These are phyloP conservation scores for Haliclona indistincta DNA, from an alignment of 37 sponge, comb jelly and placozoan genomes.

Conservation along the genomic window DNA sequence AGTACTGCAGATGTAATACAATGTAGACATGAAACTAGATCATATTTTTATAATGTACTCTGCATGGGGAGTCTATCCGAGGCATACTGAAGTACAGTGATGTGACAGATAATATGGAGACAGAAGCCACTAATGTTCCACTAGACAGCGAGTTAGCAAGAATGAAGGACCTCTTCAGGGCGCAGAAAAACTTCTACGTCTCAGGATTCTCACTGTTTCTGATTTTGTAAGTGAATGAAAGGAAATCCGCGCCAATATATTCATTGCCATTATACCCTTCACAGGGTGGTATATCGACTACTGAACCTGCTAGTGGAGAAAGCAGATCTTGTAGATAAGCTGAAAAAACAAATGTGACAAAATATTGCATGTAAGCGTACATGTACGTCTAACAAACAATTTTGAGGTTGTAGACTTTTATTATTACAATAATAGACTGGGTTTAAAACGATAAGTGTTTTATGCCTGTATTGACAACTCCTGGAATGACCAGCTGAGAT, in stretches of 20 bases:
- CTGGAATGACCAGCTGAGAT: no score
- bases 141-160: conserved; percentile 29
- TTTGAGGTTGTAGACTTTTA: no score
- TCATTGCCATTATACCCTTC: background rate
- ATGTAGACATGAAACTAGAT: no score
- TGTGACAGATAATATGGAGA: background rate
- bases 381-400: no score
- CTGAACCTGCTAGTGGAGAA: background rate
- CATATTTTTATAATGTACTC: no score
- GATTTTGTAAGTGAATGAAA: conserved; percentile 46
- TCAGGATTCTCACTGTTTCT: conserved; percentile 64
- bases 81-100: no score
- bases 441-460: background rate
- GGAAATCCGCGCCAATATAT: background rate
- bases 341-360: background rate
- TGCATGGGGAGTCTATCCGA: no score
- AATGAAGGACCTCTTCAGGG: conserved; percentile 41
- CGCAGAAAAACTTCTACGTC: conserved; percentile 76
- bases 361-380: no score
- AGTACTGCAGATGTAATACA: no score
- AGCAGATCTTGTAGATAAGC: background rate
- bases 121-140: no score
- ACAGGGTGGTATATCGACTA: conserved; percentile 6
- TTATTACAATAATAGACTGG: no score
- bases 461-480: no score